Evolutionary conservation across 1,140 invertebrate species (phyloP).

Genomic region (Tenebrio molitor): DNA sequence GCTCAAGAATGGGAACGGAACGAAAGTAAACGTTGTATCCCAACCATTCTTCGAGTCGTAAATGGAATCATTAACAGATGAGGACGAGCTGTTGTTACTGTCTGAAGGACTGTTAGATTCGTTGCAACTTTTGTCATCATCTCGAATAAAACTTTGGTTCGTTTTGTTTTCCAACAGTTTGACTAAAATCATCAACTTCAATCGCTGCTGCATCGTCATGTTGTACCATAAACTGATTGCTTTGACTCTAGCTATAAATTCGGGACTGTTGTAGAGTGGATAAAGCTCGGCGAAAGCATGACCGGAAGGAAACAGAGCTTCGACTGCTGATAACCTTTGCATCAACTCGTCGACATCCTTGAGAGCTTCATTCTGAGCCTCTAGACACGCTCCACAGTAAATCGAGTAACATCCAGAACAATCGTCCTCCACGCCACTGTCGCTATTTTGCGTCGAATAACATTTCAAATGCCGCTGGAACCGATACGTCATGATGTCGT

Average conservation of each 20-base stretch:
- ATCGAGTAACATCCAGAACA: constrained; percentile 75
- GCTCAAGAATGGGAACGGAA: background rate
- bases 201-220: constrained; percentile 84
- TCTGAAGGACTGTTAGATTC: constrained; percentile 59
- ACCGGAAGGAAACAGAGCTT: constrained; percentile 87
- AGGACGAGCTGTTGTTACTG: constrained; percentile 62
- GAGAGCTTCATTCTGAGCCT: constrained; percentile 79
- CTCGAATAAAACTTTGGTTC: constrained; percentile 53
- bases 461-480: constrained; percentile 53
- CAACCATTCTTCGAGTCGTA: constrained; percentile 50
- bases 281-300: constrained; percentile 81
- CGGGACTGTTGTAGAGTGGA: constrained; percentile 76
- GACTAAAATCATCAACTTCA: constrained; percentile 84
- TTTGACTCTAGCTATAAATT: constrained; percentile 78
- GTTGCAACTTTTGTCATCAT: constrained; percentile 47
- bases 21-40: constrained; percentile 64
- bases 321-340: constrained; percentile 80
- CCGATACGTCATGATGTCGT: constrained; percentile 83
- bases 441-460: constrained; percentile 58
- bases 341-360: constrained; percentile 80
- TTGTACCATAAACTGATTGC: constrained; percentile 93
- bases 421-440: constrained; percentile 65
- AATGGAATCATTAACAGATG: constrained; percentile 55
- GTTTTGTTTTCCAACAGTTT: constrained; percentile 71
- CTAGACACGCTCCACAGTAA: constrained; percentile 78